Evolutionary conservation across 2,113 vertebrate species (phyloP).

Genomic region (Hyla sarda): DNA sequence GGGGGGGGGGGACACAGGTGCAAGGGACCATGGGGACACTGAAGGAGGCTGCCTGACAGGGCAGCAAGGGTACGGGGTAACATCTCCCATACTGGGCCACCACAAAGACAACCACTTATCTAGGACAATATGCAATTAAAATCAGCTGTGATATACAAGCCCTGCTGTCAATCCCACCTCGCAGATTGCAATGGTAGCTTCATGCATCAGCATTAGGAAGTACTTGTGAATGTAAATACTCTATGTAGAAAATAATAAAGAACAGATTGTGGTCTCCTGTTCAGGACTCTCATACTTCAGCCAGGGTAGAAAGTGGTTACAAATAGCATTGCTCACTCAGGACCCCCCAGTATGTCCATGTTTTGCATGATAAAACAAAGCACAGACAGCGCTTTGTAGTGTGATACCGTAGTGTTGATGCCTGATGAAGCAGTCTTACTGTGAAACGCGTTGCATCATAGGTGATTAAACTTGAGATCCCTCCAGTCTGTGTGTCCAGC

Average conservation of each 20-base stretch:
- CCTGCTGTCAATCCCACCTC: background rate
- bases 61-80: too few species aligned
- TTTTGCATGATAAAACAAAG: too few species aligned
- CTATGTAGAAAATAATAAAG: background rate
- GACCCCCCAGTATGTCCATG: background rate
- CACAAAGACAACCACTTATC: constrained; percentile 7
- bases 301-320: background rate
- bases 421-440: too few species aligned
- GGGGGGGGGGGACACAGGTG: too few species aligned
- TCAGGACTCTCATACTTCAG: background rate
- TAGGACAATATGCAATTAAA: background rate
- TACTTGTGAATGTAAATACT: background rate
- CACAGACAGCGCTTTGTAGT: too few species aligned
- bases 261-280: background rate
- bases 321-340: background rate
- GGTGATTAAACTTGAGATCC: too few species aligned
- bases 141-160: background rate
- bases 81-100: too few species aligned
- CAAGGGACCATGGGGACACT: too few species aligned
- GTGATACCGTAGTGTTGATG: too few species aligned
- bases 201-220: background rate
- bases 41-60: too few species aligned
- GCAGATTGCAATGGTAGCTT: background rate
- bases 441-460: too few species aligned
- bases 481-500: too few species aligned